phyloP scores from a whole-genome alignment of 1,140 invertebrate genomes.

The Apis laboriosa region DNA sequence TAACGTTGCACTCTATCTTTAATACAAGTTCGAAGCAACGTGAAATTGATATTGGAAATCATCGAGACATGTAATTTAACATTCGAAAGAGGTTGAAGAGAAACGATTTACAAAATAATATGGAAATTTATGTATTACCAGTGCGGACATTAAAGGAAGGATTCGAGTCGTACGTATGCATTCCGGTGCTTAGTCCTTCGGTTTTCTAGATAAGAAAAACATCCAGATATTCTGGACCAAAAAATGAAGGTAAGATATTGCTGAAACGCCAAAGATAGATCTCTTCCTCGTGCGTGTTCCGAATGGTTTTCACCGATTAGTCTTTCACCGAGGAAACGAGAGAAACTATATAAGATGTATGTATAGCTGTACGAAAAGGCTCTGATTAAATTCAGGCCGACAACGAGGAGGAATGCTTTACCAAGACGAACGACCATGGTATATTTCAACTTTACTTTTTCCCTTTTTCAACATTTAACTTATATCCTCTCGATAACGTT shows the following conservation, averaged over 20 bases:
- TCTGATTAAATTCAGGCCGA: slow-evolving; percentile 45
- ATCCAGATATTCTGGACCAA: slow-evolving; percentile 25
- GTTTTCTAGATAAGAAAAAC: slow-evolving; percentile 43
- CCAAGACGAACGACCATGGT: neutral
- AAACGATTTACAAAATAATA: slow-evolving; percentile 27
- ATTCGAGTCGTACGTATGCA: slow-evolving; percentile 39
- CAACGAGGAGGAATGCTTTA: slow-evolving; percentile 47
- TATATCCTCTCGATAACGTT: slow-evolving; percentile 5
- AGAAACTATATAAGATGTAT: neutral
- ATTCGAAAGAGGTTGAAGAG: neutral
- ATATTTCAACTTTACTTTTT: slow-evolving; percentile 43
- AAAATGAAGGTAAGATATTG: neutral
- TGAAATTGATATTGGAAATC: neutral
- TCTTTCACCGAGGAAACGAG: slow-evolving; percentile 39
- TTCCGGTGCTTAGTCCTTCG: slow-evolving; percentile 30
- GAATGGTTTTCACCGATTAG: slow-evolving; percentile 31
- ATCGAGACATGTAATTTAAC: neutral
- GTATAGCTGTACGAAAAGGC: neutral
- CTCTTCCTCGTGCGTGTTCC: neutral
- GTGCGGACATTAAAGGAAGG: slow-evolving; percentile 42
- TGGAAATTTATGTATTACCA: slow-evolving; percentile 46
- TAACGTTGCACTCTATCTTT: too few relatives aligned
- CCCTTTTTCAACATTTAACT: slow-evolving; percentile 21
- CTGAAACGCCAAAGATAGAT: slow-evolving; percentile 12
- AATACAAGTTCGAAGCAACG: too few relatives aligned